Conservation (phyloP, 2,797 vertebrate genomes). For the Lacerta viridis region DNA sequence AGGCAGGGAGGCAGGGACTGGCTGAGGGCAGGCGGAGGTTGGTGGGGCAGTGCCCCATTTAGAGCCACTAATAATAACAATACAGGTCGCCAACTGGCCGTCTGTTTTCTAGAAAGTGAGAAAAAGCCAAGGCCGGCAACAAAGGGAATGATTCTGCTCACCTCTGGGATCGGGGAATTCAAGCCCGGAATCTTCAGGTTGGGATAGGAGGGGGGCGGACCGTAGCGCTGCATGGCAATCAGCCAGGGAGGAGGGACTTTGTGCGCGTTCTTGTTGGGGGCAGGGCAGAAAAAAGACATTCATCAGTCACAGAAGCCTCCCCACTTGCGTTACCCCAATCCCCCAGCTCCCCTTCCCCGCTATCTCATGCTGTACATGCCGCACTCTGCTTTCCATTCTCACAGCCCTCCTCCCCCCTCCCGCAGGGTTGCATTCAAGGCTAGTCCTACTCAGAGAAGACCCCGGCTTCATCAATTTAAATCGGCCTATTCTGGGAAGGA, state of each 20-base stretch:
- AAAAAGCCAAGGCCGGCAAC: not conserved
- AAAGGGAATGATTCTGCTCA: conserved; percentile 53
- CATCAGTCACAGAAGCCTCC: too few species aligned
- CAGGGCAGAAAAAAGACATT: not conserved
- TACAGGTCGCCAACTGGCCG: too few species aligned
- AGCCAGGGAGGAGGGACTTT: conserved; percentile 95
- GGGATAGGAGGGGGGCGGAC: conserved; percentile 94
- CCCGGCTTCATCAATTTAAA: too few species aligned
- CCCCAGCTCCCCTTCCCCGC: not conserved
- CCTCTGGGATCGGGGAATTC: conserved; percentile 94
- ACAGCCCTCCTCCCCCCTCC: too few species aligned
- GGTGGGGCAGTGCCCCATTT: too few species aligned
- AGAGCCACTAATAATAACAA: too few species aligned
- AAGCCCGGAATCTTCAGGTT: conserved; percentile 94
- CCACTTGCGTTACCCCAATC: fast-evolving
- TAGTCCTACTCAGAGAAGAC: too few species aligned
- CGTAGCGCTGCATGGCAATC: conserved; percentile 96
- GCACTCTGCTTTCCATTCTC: not conserved
- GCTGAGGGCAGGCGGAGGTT: too few species aligned
- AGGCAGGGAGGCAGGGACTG: too few species aligned
- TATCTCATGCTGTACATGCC: not conserved
- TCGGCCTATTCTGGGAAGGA: too few species aligned
- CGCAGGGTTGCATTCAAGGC: not conserved
- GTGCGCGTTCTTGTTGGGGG: conserved; percentile 87
- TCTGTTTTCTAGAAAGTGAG: not conserved